These are phyloP conservation scores for Ennomos erosarius DNA, from an alignment of 2,888 invertebrate species.

Conservation along the genomic window DNA sequence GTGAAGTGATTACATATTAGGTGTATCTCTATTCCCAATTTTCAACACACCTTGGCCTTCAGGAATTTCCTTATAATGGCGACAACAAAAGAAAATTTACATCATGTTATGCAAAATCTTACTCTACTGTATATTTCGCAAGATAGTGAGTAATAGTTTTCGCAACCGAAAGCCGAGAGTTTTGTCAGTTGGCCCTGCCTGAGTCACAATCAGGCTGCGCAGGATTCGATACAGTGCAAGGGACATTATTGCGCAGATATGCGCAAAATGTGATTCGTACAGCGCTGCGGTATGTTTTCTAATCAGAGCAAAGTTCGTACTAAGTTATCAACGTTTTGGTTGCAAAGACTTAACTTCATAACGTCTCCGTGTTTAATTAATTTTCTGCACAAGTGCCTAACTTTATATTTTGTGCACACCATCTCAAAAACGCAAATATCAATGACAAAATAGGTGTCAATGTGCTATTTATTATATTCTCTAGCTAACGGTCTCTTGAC, in stretches of 20 bases:
- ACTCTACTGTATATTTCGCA: constrained; percentile 11
- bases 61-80: constrained; percentile 3
- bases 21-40: too few relatives aligned
- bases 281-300: constrained; percentile 3
- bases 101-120: constrained; percentile 33
- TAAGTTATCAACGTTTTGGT: too few relatives aligned
- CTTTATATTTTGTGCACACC: too few relatives aligned
- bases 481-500: constrained; percentile 19
- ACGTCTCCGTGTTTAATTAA: too few relatives aligned
- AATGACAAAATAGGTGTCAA: constrained; percentile 15
- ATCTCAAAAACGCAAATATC: neutral
- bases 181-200: constrained; percentile 29
- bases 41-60: constrained; percentile 2
- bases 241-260: constrained; percentile 17
- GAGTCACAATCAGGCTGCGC: constrained; percentile 39
- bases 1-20: too few relatives aligned
- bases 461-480: constrained; percentile 24
- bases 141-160: constrained; percentile 39
- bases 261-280: constrained; percentile 16
- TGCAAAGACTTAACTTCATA: too few relatives aligned
- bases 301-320: neutral
- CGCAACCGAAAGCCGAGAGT: constrained; percentile 35
- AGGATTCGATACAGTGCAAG: constrained; percentile 23
- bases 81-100: constrained; percentile 26
- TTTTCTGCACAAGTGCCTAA: too few relatives aligned